phyloP scores from a whole-genome alignment of 2,797 vertebrate genomes.

The Bovichtus diacanthus region DNA sequence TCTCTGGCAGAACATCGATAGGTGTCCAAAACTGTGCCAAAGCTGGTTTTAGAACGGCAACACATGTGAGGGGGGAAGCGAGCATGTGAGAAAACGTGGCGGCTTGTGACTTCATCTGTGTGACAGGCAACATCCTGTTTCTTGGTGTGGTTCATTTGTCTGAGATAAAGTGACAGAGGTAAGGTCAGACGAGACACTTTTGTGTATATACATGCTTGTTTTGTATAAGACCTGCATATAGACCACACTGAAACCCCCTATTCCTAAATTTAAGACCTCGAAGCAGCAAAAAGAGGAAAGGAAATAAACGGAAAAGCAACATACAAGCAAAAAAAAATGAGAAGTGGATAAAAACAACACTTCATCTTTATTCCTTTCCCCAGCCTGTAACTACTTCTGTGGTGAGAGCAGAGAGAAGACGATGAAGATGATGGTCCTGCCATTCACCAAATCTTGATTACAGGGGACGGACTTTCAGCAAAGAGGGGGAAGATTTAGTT shows the following conservation, averaged over 20 bases:
- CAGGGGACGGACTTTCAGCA: constrained; percentile 51
- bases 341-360: no score
- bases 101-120: constrained; percentile 51
- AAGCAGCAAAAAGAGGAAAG: constrained; percentile 9
- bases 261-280: constrained; percentile 11
- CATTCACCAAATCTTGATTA: constrained; percentile 64
- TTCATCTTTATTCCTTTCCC: constrained; percentile 2
- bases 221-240: background rate
- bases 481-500: constrained; percentile 43
- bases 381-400: constrained; percentile 53
- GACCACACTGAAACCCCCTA: background rate
- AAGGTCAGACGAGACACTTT: background rate
- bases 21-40: constrained; percentile 58
- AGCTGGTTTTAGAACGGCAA: constrained; percentile 38
- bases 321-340: constrained; percentile 4
- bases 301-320: constrained; percentile 29
- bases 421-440: constrained; percentile 51
- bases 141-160: constrained; percentile 14
- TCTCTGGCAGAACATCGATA: constrained; percentile 53
- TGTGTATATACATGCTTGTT: background rate
- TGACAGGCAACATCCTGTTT: constrained; percentile 64
- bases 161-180: constrained; percentile 1
- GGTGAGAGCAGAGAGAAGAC: constrained; percentile 43
- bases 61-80: constrained; percentile 13
- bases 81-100: constrained; percentile 45